Conservation (phyloP, 1,140 invertebrate genomes). For the Zeugodacus cucurbitae region DNA sequence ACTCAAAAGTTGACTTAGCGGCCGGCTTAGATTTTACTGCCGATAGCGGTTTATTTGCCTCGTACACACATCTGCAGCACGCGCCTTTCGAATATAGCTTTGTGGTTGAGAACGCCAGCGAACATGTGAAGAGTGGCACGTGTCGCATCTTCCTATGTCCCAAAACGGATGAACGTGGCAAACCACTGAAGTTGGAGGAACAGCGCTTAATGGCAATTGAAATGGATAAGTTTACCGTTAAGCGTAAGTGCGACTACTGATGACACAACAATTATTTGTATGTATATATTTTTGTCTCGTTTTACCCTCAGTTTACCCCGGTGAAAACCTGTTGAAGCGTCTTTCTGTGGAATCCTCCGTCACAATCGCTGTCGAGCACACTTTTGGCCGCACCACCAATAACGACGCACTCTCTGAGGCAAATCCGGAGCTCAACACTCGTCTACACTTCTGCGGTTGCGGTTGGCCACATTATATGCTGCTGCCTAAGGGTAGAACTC, state of each 20-base stretch:
- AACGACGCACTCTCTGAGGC: slow-evolving; percentile 53
- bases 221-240: slow-evolving; percentile 70
- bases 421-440: not conserved
- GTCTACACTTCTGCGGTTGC: slow-evolving; percentile 69
- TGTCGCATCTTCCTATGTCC: slow-evolving; percentile 73
- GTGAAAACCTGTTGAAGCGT: slow-evolving; percentile 70
- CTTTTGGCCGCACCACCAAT: slow-evolving; percentile 69
- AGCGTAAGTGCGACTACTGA: slow-evolving; percentile 64
- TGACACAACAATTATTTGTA: not conserved
- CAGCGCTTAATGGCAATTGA: slow-evolving; percentile 70
- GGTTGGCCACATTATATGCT: slow-evolving; percentile 70
- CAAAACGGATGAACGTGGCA: slow-evolving; percentile 70
- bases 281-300: not conserved
- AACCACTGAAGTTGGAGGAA: slow-evolving; percentile 67
- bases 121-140: slow-evolving; percentile 64
- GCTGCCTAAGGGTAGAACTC: slow-evolving; percentile 66
- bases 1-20: slow-evolving; percentile 72
- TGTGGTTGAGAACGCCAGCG: slow-evolving; percentile 64
- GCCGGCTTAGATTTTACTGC: slow-evolving; percentile 71
- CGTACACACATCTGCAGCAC: slow-evolving; percentile 75
- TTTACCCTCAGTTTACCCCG: slow-evolving; percentile 67
- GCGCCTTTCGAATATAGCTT: slow-evolving; percentile 71
- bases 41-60: slow-evolving; percentile 69
- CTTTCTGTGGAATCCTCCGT: slow-evolving; percentile 71
- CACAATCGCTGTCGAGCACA: slow-evolving; percentile 74